Conservation (phyloP, 2,888 invertebrate genomes). For the Tribolium freemani region DNA sequence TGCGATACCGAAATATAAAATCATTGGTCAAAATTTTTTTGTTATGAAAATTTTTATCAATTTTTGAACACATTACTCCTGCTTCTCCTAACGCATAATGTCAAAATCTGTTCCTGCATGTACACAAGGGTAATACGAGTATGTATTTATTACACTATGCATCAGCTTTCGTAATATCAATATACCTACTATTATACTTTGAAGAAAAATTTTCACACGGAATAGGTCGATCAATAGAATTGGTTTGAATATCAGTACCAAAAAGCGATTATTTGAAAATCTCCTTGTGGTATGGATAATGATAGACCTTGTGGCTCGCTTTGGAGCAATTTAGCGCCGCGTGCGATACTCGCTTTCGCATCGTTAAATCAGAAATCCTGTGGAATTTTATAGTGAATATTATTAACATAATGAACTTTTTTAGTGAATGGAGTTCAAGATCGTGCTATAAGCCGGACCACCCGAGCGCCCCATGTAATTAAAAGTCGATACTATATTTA, state of each 20-base stretch:
- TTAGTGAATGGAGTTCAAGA: conserved; percentile 57
- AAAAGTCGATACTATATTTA: conserved; percentile 64
- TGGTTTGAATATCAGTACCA: background rate
- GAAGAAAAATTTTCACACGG: background rate
- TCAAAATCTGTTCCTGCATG: no score
- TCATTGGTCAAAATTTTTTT: no score
- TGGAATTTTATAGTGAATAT: conserved; percentile 32
- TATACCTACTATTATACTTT: no score
- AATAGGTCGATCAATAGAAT: background rate
- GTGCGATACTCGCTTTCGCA: conserved; percentile 33
- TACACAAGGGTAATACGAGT: no score
- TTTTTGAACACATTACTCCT: no score
- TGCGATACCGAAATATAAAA: no score
- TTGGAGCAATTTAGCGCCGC: conserved; percentile 13
- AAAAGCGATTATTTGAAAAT: conserved; percentile 4
- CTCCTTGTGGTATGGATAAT: conserved; percentile 10
- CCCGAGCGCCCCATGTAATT: conserved; percentile 66
- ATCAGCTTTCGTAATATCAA: no score
- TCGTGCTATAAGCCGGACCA: conserved; percentile 65
- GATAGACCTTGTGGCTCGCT: conserved; percentile 14
- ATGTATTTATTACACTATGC: no score
- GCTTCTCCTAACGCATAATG: no score
- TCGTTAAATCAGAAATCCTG: conserved; percentile 33
- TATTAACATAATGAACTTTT: conserved; percentile 38
- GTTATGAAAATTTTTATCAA: no score